These are phyloP conservation scores for Caenorhabditis tropicalis DNA, from an alignment of 1,140 invertebrate genomes.

Conservation along the genomic window DNA sequence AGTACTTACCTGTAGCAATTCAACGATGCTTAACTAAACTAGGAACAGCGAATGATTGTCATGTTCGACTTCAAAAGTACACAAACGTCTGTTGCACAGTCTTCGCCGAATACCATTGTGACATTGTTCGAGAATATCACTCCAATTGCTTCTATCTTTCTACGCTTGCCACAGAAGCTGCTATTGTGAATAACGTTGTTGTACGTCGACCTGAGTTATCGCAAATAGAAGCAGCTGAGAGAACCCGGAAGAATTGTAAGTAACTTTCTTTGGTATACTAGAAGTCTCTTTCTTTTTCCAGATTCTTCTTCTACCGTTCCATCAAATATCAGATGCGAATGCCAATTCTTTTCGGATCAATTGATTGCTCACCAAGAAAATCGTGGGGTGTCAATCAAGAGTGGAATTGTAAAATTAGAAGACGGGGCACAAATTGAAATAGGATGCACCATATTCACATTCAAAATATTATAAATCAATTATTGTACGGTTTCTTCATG, in stretches of 20 bases:
- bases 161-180: background rate
- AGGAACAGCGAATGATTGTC: background rate
- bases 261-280: background rate
- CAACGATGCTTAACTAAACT: background rate
- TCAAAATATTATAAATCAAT: background rate
- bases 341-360: background rate
- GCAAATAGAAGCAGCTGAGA: background rate
- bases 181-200: background rate
- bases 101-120: conserved; percentile 16
- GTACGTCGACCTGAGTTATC: background rate
- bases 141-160: background rate
- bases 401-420: background rate
- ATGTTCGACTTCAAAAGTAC: background rate
- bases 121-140: conserved; percentile 1
- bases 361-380: background rate
- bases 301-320: background rate
- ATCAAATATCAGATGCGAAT: background rate
- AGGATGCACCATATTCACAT: background rate
- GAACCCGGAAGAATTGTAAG: background rate
- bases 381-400: background rate
- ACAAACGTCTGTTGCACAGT: background rate
- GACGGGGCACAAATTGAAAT: background rate
- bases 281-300: background rate
- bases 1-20: background rate
- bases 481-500: background rate